phyloP scores from a whole-genome alignment of 2,888 invertebrate species.

The Meandrusa payeni region DNA sequence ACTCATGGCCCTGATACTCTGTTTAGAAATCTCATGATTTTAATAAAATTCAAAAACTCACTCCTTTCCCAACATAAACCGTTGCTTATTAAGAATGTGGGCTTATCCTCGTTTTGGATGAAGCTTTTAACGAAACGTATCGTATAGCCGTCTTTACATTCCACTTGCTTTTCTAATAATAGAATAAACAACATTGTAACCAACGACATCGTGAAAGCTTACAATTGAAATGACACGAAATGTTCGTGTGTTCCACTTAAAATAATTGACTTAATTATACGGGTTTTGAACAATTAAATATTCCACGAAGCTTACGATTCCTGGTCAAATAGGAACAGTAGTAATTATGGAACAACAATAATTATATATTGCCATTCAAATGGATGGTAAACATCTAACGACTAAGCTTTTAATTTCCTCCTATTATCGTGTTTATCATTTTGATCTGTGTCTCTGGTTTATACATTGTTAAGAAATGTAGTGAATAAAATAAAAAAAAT shows the following conservation, averaged over 20 bases:
- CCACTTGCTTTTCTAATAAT: neutral
- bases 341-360: slow-evolving; percentile 17
- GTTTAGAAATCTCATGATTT: neutral
- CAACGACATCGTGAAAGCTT: slow-evolving; percentile 9
- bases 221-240: too few relatives aligned
- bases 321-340: slow-evolving; percentile 10
- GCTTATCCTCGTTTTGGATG: slow-evolving; percentile 47
- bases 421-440: too few relatives aligned
- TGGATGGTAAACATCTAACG: slow-evolving; percentile 6
- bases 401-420: slow-evolving; percentile 2
- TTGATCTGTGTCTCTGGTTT: too few relatives aligned
- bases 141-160: slow-evolving; percentile 7
- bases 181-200: neutral
- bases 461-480: too few relatives aligned
- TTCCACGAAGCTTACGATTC: slow-evolving; percentile 10
- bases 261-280: neutral
- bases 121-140: slow-evolving; percentile 43
- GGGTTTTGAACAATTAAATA: slow-evolving; percentile 6
- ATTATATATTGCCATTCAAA: slow-evolving; percentile 4
- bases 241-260: too few relatives aligned
- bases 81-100: slow-evolving; percentile 44
- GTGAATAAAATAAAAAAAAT: too few relatives aligned
- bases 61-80: slow-evolving; percentile 50
- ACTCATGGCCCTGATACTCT: too few relatives aligned
- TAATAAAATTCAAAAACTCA: slow-evolving; percentile 32